Evolutionary conservation across 2,888 invertebrate genomes (phyloP), one percentile per base, ranked within the genome.

Genomic region (Stenchaetothrips biformis): DNA sequence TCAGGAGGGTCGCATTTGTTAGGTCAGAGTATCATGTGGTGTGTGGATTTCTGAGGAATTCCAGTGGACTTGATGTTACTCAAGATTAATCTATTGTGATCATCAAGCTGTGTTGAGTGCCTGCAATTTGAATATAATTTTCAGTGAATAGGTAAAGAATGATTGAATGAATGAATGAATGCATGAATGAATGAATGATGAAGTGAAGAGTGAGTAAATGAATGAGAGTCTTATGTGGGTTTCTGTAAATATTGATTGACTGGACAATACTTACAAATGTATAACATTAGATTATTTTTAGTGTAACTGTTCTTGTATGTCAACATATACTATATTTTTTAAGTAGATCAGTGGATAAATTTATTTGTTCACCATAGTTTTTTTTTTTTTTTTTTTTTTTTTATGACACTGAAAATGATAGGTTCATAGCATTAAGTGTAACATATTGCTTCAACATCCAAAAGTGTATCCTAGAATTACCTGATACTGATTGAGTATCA

Each of bases 51-150:
- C 53, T 74, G 11, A 25, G 67, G 25, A 53, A 53, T 25, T 74
- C 67, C 11, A 7, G 25, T 21, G 67, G 67, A 74, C 67, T 74
- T 74, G 25, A 74, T 74, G 67, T 74, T 74, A 74, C 67, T 74
- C 67, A 25, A 74, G 67, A 74, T 74, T 74, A 74, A 74, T 74
- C 25, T 11, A 21, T 74, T 74, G 67, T 74, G 67, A 74, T 74
- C 67, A 74, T 74, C 67, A 25, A 74, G 67, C 67, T 74, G 67
- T 74, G 67, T 74, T 74, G 67, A 74, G 67, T 74, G 67, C 67
- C 67, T 74, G 25, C 25, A 74, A 21, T 74, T 25, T 25, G 67
- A n/a, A 37, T 4, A 37, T 37, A 37, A 37, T 37, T 37, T 37
- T 37, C 37, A 37, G 37, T 37, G 37, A 37, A 1, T 37, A 37